These are phyloP conservation scores for Atrichornis clamosus DNA, from an alignment of 2,113 vertebrate species.

Conservation along the genomic window DNA sequence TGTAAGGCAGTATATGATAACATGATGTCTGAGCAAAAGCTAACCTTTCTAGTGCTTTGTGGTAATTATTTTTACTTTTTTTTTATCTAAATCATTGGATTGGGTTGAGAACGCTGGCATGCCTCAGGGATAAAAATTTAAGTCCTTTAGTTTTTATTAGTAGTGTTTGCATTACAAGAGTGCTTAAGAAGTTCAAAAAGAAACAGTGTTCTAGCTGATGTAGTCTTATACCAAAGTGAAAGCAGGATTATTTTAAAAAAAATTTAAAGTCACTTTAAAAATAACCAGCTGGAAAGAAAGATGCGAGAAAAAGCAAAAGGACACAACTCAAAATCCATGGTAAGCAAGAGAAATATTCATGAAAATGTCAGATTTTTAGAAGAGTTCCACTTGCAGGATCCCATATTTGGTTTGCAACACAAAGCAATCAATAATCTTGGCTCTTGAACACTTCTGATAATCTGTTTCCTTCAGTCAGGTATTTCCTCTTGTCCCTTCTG, in stretches of 20 bases:
- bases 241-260: not conserved
- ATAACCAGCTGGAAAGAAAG: not conserved
- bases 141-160: not conserved
- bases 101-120: not conserved
- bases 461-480: not conserved
- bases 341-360: not conserved
- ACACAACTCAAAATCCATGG: not conserved
- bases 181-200: not conserved
- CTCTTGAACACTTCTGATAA: not conserved
- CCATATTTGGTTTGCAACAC: not conserved
- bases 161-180: not conserved
- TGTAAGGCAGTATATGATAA: not conserved
- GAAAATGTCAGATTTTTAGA: not conserved
- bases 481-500: not conserved
- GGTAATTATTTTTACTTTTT: not conserved
- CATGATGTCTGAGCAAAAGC: not conserved
- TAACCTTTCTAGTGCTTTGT: not conserved
- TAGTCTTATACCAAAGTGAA: not conserved
- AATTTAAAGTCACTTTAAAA: not conserved
- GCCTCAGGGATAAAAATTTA: not conserved
- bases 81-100: not conserved
- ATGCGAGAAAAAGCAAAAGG: not conserved
- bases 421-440: not conserved
- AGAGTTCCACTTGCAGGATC: not conserved
- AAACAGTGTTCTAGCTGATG: not conserved